Base-by-base conservation (phyloP, 2,888 invertebrate genomes). In the Folsomia manolachei region DNA sequence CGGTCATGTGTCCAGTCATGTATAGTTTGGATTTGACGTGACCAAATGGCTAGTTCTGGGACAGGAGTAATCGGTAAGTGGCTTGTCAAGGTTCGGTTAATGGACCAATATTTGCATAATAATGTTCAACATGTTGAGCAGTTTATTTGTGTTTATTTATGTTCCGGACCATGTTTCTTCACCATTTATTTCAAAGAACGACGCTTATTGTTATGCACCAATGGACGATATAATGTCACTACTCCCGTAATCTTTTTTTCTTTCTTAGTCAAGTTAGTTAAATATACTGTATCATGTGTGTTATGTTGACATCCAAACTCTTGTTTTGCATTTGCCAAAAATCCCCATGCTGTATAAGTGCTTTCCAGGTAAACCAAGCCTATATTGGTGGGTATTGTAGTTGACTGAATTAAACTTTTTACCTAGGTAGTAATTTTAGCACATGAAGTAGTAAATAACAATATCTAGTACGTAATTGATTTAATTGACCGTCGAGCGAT, bases 81-180 rank as follows among this genome's bases (percentile, higher is more conserved):
- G 67, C 67, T 67, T 67, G 67, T 67, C 67, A 67, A 25, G 67
- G 19, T 21, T 52, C 24, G 27, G 67, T 67, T 67, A 67, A 67
- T 67, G 60, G 67, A 56, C 60, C 23, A 67, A 67, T 67, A 67
- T 67, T 67, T 67, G 67, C 67, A 66, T 66, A 66, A 66, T 66
- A 66, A 67, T 67, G 53, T 27, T 67, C 25, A 56, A 60, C 67
- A 67, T 67, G 67, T 24, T 62, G 39, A 56, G 18, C 26, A 67
- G 27, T 7, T 19, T n/a, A n/a, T n/a, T n/a, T n/a, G 19, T 67
- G 67, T 67, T 67, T 67, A 67, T 67, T 67, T 67, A 67, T 60
- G 60, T 60, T 67, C 7, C 39, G 14, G 39, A 39, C 39, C 56
- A 56, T 56, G 56, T 56, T 66, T 66, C 27, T 51, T 66, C 11